These are phyloP conservation scores for Acrocyrtus sp. DNA, from an alignment of 2,888 invertebrate species.

Conservation along the genomic window DNA sequence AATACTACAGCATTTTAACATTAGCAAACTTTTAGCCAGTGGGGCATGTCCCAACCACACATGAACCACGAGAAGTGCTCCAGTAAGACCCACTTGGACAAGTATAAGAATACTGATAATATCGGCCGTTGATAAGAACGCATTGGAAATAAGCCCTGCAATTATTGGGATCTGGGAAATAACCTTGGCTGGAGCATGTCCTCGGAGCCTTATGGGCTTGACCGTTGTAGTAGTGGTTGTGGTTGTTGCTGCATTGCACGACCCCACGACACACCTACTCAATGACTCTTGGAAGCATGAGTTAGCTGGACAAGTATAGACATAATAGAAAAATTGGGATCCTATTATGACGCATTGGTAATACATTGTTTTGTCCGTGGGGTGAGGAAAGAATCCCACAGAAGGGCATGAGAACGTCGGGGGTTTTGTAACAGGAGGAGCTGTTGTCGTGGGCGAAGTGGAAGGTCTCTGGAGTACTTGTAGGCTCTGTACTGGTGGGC, in stretches of 20 bases:
- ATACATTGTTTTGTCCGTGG: conserved; percentile 34
- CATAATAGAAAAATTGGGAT: conserved; percentile 33
- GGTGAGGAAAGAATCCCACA: conserved; percentile 27
- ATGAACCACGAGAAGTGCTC: too few species aligned
- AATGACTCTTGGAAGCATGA: conserved; percentile 30
- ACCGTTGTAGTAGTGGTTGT: conserved; percentile 9
- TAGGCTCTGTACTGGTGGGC: too few species aligned
- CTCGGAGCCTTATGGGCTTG: too few species aligned
- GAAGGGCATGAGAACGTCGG: conserved; percentile 30
- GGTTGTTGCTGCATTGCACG: conserved; percentile 2
- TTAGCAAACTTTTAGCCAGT: too few species aligned
- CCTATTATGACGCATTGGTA: conserved; percentile 39
- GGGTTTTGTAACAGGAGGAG: background rate
- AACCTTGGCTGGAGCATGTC: too few species aligned
- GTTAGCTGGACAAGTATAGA: conserved; percentile 34
- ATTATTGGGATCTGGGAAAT: too few species aligned
- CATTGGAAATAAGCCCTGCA: background rate
- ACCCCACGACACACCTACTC: conserved; percentile 13
- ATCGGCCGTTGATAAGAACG: too few species aligned
- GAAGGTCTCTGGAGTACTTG: background rate
- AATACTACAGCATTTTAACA: too few species aligned
- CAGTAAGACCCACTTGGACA: too few species aligned
- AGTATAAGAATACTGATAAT: too few species aligned
- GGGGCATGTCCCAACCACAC: too few species aligned
- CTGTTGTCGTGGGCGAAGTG: background rate